A percentile compares a stretch with the other conserved stretches of the same genome.
These are phyloP conservation scores for Tachyglossus aculeatus DNA, from an alignment of 2,797 vertebrate genomes.

Conservation along the genomic window DNA sequence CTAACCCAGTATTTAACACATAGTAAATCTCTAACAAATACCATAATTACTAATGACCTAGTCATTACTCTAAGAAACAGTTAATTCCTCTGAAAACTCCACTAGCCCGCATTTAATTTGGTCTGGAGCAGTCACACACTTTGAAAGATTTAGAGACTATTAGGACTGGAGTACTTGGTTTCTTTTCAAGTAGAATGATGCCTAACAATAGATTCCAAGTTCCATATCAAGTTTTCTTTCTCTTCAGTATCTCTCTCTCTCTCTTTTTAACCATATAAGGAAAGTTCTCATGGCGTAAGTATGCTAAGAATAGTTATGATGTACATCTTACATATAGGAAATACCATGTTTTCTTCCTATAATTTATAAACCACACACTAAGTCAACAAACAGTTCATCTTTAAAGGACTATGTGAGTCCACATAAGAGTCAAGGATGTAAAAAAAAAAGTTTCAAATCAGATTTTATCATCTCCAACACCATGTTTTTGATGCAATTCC, in stretches of 20 bases:
- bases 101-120: conserved; percentile 38
- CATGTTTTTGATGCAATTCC: no score
- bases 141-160: conserved; percentile 7
- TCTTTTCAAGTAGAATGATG: conserved; percentile 57
- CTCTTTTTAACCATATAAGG: conserved; percentile 29
- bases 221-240: conserved; percentile 43
- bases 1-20: no score
- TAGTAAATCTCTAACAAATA: no score
- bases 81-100: conserved; percentile 46
- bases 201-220: conserved; percentile 23
- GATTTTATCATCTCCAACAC: no score
- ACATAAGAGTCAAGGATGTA: neutral
- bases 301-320: conserved; percentile 15
- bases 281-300: conserved; percentile 36
- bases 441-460: no score
- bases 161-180: conserved; percentile 13
- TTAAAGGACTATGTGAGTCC: neutral
- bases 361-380: conserved; percentile 5
- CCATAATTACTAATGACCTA: no score
- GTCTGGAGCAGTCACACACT: neutral
- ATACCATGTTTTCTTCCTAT: conserved; percentile 16
- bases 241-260: conserved; percentile 17
- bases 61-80: neutral
- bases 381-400: conserved; percentile 33
- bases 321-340: conserved; percentile 34